phyloP scores from a whole-genome alignment of 1,140 invertebrate genomes.

The Halictus rubicundus region DNA sequence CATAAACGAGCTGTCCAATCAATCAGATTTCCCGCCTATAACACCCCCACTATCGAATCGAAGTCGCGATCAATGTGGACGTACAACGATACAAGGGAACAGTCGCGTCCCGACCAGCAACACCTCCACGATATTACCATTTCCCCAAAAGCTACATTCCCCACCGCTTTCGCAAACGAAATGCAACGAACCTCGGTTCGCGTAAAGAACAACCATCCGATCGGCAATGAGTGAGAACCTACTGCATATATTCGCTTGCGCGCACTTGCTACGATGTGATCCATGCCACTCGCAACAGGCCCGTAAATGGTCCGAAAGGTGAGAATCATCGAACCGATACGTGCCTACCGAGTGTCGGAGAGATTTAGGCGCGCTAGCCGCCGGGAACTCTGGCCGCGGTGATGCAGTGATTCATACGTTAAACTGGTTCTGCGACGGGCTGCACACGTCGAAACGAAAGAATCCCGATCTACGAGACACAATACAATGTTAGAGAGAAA shows the following conservation, averaged over 20 bases:
- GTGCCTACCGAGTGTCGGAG: not conserved
- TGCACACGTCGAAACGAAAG: conserved; percentile 32
- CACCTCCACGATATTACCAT: too few species aligned
- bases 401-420: conserved; percentile 67
- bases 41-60: too few species aligned
- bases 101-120: too few species aligned
- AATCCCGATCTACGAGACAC: conserved; percentile 56
- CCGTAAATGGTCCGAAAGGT: not conserved
- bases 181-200: too few species aligned
- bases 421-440: conserved; percentile 66
- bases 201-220: too few species aligned
- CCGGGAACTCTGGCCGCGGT: conserved; percentile 43
- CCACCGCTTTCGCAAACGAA: too few species aligned
- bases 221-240: too few species aligned
- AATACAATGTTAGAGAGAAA: conserved; percentile 58
- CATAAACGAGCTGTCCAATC: too few species aligned
- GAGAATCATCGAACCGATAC: not conserved
- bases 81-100: too few species aligned
- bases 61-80: too few species aligned
- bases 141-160: too few species aligned
- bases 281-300: not conserved
- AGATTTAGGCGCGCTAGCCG: conserved; percentile 33
- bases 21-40: too few species aligned
- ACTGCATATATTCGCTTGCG: not conserved
- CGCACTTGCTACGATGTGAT: not conserved